Conservation (phyloP, 2,888 invertebrate genomes). For the Drosophila prostipennis region DNA sequence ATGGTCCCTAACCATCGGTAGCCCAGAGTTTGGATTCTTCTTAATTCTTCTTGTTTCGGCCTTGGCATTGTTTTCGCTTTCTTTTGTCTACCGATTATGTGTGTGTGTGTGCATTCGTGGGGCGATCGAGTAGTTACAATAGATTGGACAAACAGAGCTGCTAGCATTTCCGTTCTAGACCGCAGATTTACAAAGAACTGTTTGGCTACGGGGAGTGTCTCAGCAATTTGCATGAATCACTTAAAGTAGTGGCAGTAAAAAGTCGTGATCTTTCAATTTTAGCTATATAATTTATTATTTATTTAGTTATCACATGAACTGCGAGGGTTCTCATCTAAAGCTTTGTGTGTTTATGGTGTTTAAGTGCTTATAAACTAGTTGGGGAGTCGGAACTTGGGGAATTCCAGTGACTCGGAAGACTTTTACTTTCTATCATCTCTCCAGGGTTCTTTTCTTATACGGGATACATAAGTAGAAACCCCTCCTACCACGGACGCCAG, state of each 20-base stretch:
- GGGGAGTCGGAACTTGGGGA: constrained; percentile 31
- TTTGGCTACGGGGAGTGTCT: constrained; percentile 17
- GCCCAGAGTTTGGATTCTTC: constrained; percentile 42
- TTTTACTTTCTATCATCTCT: constrained; percentile 41
- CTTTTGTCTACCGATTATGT: constrained; percentile 52
- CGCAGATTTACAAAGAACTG: constrained; percentile 23
- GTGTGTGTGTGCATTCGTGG: constrained; percentile 11
- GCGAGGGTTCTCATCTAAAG: constrained; percentile 46
- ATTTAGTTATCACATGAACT: constrained; percentile 73
- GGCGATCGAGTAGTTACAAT: constrained; percentile 47
- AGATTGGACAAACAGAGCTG: not conserved
- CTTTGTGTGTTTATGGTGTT: constrained; percentile 34
- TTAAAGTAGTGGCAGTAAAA: constrained; percentile 11
- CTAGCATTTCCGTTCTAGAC: constrained; percentile 34
- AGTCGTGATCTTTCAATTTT: constrained; percentile 47
- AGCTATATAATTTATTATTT: constrained; percentile 69
- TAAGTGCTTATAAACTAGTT: constrained; percentile 52
- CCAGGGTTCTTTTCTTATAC: constrained; percentile 1
- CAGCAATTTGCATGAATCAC: constrained; percentile 48
- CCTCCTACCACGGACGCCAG: constrained; percentile 82
- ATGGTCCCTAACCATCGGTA: constrained; percentile 41
- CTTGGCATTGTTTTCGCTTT: constrained; percentile 78
- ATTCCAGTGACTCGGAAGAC: constrained; percentile 63
- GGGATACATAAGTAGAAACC: too few relatives aligned
- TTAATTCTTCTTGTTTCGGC: constrained; percentile 45